phyloP scores from a whole-genome alignment of 2,113 vertebrate genomes.

The Perca fluviatilis region DNA sequence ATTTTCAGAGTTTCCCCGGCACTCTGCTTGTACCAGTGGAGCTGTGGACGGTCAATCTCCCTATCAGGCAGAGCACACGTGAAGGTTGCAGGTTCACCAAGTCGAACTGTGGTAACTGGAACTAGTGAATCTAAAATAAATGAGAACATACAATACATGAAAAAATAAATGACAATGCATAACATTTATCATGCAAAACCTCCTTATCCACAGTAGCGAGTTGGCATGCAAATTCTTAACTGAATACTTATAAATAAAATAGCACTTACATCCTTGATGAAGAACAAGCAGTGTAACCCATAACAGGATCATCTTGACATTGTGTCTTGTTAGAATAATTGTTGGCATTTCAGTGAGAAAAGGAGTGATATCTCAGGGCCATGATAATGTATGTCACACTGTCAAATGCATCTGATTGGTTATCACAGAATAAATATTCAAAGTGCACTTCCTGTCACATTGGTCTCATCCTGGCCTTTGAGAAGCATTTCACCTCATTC shows the following conservation, averaged over 20 bases:
- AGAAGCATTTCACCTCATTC: neutral
- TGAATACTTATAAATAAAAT: neutral
- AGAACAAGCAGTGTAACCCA: conserved; percentile 7
- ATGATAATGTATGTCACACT: neutral
- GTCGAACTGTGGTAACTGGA: conserved; percentile 16
- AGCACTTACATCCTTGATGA: conserved; percentile 38
- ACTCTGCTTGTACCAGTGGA: conserved; percentile 51
- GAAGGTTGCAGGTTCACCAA: conserved; percentile 6
- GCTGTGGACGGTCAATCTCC: rapidly evolving
- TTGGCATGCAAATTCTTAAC: no score
- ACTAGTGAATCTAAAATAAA: neutral
- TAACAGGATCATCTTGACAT: conserved; percentile 24
- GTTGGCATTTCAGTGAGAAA: neutral
- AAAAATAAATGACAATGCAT: rapidly evolving
- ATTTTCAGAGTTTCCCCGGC: conserved; percentile 6
- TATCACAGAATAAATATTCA: neutral
- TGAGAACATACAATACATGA: neutral
- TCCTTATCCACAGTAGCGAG: neutral
- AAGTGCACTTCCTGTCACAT: neutral
- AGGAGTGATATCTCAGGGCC: neutral
- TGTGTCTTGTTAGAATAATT: neutral
- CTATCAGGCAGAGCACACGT: neutral
- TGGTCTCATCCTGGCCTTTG: neutral
- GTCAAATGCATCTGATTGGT: conserved; percentile 28
- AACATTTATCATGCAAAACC: neutral